phyloP scores from a whole-genome alignment of 2,113 vertebrate genomes.

The Candoia aspera region DNA sequence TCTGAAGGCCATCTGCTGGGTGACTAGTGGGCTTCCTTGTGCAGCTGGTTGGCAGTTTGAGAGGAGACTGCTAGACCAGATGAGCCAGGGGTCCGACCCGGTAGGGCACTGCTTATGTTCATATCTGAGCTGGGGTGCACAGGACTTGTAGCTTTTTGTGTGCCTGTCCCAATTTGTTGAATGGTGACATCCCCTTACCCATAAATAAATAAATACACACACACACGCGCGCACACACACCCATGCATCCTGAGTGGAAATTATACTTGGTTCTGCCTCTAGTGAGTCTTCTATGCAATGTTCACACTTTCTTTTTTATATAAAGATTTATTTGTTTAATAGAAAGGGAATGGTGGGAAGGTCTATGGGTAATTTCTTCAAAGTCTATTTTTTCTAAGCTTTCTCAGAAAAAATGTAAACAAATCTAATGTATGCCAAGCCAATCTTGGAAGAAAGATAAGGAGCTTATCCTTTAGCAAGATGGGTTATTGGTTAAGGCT shows the following conservation, averaged over 20 bases:
- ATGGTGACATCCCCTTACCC: not conserved
- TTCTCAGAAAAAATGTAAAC: not conserved
- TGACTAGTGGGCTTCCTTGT: too few relatives aligned
- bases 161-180: not conserved
- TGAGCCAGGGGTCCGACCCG: too few relatives aligned
- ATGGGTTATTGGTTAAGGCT: not conserved
- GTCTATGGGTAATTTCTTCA: not conserved
- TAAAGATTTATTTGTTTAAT: not conserved
- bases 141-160: not conserved
- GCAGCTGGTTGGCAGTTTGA: too few relatives aligned
- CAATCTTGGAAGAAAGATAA: too few relatives aligned
- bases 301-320: not conserved
- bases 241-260: not conserved
- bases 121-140: too few relatives aligned
- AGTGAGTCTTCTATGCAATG: not conserved
- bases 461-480: not conserved
- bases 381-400: not conserved
- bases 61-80: too few relatives aligned
- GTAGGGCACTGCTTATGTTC: not conserved
- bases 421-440: too few relatives aligned
- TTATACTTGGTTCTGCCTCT: not conserved
- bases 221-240: too few relatives aligned
- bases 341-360: not conserved
- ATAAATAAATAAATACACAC: too few relatives aligned
- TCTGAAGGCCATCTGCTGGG: not conserved